Base-by-base conservation (phyloP, 2,797 vertebrate species). In the Buceros bicornis region DNA sequence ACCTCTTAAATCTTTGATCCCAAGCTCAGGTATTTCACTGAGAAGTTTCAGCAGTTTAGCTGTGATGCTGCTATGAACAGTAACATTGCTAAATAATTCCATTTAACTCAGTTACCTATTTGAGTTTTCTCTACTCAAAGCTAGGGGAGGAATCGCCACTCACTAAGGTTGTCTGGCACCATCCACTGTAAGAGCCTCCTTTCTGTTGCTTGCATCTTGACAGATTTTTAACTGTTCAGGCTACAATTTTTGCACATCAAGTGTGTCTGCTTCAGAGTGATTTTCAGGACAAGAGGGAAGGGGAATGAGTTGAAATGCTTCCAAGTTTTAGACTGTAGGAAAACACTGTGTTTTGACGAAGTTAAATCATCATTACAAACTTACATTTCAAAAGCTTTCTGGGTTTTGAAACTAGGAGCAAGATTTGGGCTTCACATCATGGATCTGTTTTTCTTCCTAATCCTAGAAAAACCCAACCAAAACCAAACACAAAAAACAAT, bases 401-500 rank as follows among this genome's bases (percentile, higher is more conserved):
- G 24, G 31, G 14, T 35, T 85, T 66, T 47, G 48, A 66, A 87
- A 58, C 26, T 28, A 5, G 15, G 40, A 82, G 17, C 16, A 53
- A n/a, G 54, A 87, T 67, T 61, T 53, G 29, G 20, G 69, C 58
- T 93, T 91, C 31, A 2, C 10, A n/a, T 19, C 29, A 76, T 1
- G 3, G 28, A 64, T 17, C 14, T 82, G 28, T 2, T 70, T 82
- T 65, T 79, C 33, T 40, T 70, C 2, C 12, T 67, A 45, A 81
- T 14, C 22, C 24, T 40, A 61, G 14, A 16, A 29, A 33, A 16
- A 33, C 33, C 33, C 33, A 7, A 8, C 13, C 33, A 22, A 8
- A 33, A 57, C 22, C 26, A 8, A 3, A 6, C 8, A 1, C 5
- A 5, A 5, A 16, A 70, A 47, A 28, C 5, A 8, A 33, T n/a